These are phyloP conservation scores for Heteromurus nitidus DNA, from an alignment of 2,888 invertebrate species.

Conservation along the genomic window DNA sequence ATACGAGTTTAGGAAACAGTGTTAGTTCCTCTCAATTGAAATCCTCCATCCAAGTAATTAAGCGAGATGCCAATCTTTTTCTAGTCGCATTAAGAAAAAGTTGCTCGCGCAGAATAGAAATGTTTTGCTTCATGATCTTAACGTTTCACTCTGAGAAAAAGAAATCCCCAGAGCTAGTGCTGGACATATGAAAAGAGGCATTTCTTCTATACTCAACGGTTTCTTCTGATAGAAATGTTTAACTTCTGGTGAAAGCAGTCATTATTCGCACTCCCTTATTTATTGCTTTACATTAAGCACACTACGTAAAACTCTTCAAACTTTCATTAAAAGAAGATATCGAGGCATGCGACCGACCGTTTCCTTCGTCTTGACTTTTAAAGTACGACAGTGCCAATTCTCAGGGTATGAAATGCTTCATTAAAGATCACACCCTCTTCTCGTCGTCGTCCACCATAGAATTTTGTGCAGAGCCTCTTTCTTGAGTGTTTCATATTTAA, in stretches of 20 bases:
- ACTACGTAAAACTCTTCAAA: not conserved
- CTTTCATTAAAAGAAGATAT: not conserved
- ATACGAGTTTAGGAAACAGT: not conserved
- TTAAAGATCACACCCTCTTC: constrained; percentile 46
- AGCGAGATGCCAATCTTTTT: constrained; percentile 53
- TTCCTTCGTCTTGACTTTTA: no score
- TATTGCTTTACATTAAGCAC: constrained; percentile 21
- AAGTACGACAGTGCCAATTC: no score
- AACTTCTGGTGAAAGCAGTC: not conserved
- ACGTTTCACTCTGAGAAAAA: not conserved
- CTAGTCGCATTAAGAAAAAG: constrained; percentile 37
- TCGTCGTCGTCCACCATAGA: no score
- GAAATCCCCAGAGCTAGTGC: not conserved
- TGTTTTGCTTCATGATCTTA: no score
- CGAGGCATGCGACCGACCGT: not conserved
- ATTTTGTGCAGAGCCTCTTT: no score
- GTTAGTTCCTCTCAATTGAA: constrained; percentile 41
- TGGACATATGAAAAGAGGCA: not conserved
- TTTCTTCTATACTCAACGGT: not conserved
- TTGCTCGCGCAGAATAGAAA: no score
- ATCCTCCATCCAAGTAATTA: constrained; percentile 54
- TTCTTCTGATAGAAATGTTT: constrained; percentile 4
- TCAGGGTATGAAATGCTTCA: constrained; percentile 38
- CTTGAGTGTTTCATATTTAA: no score
- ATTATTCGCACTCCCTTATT: not conserved